Base-by-base conservation (phyloP, 2,797 vertebrate species). In the Sitta carolinensis region DNA sequence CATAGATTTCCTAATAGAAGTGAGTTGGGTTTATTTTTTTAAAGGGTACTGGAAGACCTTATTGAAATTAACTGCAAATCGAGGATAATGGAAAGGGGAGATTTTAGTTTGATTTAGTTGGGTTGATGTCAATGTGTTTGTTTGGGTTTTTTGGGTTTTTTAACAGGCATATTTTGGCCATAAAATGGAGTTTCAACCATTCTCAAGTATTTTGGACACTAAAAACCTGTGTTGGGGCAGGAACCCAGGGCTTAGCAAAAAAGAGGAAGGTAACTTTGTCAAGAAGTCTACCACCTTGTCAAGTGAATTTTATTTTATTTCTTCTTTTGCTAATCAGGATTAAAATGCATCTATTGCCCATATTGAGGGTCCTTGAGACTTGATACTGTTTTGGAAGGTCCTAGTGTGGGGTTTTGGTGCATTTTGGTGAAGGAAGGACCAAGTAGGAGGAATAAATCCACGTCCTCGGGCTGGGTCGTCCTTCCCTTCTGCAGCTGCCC, bases 391-490 rank as follows among this genome's bases (percentile, higher is more conserved):
- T 88, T 29, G 55, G 38, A 42, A 73, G 61, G 32, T n/a, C 9
- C 1, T 61, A 14, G 14, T 17, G 12, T n/a, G 38, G 16, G 11
- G 4, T 30, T 11, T 83, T 9, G 9, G 7, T 85, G 51, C 8
- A 12, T 62, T 76, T 85, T 54, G 17, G 38, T 79, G 34, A 32
- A 38, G 29, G 27, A 47, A 47, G 42, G 4, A 47, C 51, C 22
- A 26, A 66, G 9, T 4, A 16, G 27, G 42, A 21, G 36, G 30
- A 47, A 27, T 27, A 42, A 79, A 58, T 69, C 29, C 8, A 9
- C 0, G 0, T 26, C 10, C 16, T 54, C 0, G 0, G 12, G 5
- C 30, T 68, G 52, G 32, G 9, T 74, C 20, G 6, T 22, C 45
- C 11, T 27, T 82, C 13, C 16, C 47, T 4, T 40, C 6, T 30